Evolutionary conservation across 2,797 vertebrate genomes (phyloP).

Genomic region (Takifugu ocellatus): DNA sequence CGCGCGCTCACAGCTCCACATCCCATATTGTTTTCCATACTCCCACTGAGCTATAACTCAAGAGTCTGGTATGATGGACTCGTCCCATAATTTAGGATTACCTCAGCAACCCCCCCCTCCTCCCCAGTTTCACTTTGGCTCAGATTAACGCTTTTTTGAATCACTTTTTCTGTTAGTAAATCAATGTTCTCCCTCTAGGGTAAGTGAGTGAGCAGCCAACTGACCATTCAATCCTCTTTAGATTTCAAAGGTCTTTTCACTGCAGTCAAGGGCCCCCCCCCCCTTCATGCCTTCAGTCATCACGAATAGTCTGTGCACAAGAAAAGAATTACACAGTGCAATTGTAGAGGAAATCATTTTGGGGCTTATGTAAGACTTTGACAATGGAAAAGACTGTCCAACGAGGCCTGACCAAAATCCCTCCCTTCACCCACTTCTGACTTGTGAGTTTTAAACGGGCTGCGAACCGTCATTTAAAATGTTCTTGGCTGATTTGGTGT

Average conservation of each 20-base stretch:
- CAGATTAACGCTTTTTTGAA: conserved; percentile 20
- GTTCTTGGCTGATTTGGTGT: not conserved
- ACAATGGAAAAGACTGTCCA: conserved; percentile 61
- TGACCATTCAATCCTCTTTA: conserved; percentile 38
- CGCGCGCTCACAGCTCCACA: conserved; percentile 15
- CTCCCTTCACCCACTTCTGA: conserved; percentile 43
- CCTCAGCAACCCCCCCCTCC: conserved; percentile 34
- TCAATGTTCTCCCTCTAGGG: conserved; percentile 6
- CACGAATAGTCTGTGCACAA: conserved; percentile 29
- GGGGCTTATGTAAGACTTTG: conserved; percentile 48
- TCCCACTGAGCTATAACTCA: conserved; percentile 50
- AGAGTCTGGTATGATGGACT: conserved; percentile 56
- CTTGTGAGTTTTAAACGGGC: conserved; percentile 17
- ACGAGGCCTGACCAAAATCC: conserved; percentile 48
- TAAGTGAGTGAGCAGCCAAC: conserved; percentile 21
- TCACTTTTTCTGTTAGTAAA: conserved; percentile 25
- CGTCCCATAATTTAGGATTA: conserved; percentile 47
- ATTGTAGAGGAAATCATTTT: conserved; percentile 44
- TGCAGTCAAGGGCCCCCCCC: conserved; percentile 10
- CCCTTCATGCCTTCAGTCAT: conserved; percentile 19
- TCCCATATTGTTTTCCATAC: conserved; percentile 56
- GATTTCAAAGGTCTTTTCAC: conserved; percentile 28
- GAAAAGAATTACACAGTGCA: conserved; percentile 39
- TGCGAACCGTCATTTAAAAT: conserved; percentile 12
- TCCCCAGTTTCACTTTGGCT: conserved; percentile 17